Conservation (phyloP, 2,113 vertebrate species). For the Antigone vipio region DNA sequence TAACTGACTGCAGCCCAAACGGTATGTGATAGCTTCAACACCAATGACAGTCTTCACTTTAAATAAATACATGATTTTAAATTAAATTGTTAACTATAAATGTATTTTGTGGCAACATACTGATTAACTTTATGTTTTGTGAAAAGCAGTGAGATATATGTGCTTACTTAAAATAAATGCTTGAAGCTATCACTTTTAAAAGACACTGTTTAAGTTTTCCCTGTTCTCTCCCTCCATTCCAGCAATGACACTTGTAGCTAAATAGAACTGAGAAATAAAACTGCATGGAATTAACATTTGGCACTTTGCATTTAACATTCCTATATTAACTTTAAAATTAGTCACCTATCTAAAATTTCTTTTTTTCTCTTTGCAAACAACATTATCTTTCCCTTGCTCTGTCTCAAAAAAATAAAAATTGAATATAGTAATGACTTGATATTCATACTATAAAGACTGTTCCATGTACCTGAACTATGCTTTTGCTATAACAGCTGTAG, state of each 20-base stretch:
- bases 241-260: neutral
- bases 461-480: neutral
- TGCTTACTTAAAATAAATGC: neutral
- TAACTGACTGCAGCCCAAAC: constrained; percentile 52
- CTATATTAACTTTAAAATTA: neutral
- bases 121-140: neutral
- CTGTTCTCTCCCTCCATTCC: neutral
- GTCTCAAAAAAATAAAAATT: neutral
- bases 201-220: neutral
- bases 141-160: neutral
- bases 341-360: neutral
- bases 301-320: neutral
- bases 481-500: neutral
- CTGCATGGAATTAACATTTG: neutral
- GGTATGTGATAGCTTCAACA: neutral
- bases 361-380: neutral
- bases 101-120: neutral
- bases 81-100: neutral
- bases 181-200: neutral
- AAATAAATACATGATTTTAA: neutral
- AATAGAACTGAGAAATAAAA: neutral
- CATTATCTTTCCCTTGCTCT: neutral
- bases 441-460: neutral
- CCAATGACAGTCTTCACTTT: neutral
- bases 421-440: neutral